Evolutionary conservation across 2,888 invertebrate species (phyloP).

Genomic region (Blera fallax): DNA sequence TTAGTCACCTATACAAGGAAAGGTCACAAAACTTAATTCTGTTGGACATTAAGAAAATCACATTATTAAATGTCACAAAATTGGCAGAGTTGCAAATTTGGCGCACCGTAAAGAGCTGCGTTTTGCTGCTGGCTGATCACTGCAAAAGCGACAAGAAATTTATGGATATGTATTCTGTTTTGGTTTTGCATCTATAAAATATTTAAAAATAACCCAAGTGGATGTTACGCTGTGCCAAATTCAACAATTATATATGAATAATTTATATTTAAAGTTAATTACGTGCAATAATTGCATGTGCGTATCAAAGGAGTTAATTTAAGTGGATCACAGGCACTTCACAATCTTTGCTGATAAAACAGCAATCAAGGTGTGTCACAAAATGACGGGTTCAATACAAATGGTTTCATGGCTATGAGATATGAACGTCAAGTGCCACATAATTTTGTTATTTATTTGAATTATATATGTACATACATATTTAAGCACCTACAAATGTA

Average conservation of each 20-base stretch:
- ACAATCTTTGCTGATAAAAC: not conserved
- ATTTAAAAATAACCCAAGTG: constrained; percentile 21
- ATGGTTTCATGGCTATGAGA: not conserved
- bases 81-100: constrained; percentile 49
- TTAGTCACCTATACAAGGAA: not conserved
- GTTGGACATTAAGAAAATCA: not conserved
- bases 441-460: too few relatives aligned
- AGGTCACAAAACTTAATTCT: constrained; percentile 47
- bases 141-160: constrained; percentile 14
- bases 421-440: too few relatives aligned
- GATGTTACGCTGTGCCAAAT: constrained; percentile 26
- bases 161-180: constrained; percentile 5
- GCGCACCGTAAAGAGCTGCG: constrained; percentile 18
- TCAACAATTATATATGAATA: constrained; percentile 12
- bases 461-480: too few relatives aligned
- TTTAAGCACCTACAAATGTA: too few relatives aligned
- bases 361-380: not conserved
- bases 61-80: constrained; percentile 53
- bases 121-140: constrained; percentile 1
- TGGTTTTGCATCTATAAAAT: constrained; percentile 1
- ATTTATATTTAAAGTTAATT: not conserved
- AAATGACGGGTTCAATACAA: not conserved
- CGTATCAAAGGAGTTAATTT: not conserved
- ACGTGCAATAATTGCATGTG: not conserved
- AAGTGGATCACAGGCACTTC: not conserved